Percentiles rank a stretch among this genome's conserved stretches.
Evolutionary conservation across 2,888 invertebrate species (phyloP).

Genomic region (Cosmia trapezina): DNA sequence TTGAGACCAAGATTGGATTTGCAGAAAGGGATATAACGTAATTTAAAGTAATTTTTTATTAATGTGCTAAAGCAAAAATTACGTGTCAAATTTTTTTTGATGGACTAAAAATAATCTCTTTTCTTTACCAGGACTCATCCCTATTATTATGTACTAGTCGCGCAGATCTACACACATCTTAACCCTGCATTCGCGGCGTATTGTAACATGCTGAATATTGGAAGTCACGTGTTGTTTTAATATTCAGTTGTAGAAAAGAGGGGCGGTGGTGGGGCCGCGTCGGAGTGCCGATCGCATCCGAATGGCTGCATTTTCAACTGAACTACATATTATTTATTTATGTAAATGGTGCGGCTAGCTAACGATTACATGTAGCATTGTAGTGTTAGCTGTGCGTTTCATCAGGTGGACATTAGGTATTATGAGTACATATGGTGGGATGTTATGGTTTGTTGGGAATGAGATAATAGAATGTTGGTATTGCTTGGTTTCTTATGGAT

Average conservation of each 20-base stretch:
- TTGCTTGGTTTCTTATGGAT: neutral
- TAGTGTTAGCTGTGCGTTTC: conserved; percentile 44
- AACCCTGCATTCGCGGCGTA: conserved; percentile 59
- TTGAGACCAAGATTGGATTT: too few species aligned
- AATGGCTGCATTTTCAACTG: conserved; percentile 61
- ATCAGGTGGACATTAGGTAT: conserved; percentile 50
- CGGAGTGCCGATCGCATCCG: conserved; percentile 59
- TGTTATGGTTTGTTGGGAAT: conserved; percentile 9
- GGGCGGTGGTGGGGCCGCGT: conserved; percentile 48
- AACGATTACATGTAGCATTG: conserved; percentile 55
- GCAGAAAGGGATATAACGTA: too few species aligned
- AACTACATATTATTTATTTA: conserved; percentile 64
- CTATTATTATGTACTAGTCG: neutral
- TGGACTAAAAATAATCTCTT: too few species aligned
- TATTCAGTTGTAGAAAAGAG: conserved; percentile 69
- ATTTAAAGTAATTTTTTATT: too few species aligned
- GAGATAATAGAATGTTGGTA: neutral
- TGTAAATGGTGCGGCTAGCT: conserved; percentile 50
- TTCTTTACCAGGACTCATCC: too few species aligned
- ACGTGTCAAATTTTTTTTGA: too few species aligned
- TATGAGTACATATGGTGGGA: conserved; percentile 12
- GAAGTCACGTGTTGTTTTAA: conserved; percentile 71
- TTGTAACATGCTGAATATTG: conserved; percentile 70
- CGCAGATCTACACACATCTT: conserved; percentile 37
- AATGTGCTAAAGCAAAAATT: too few species aligned